phyloP scores from a whole-genome alignment of 2,113 vertebrate genomes.

The Leptocoma aspasia region DNA sequence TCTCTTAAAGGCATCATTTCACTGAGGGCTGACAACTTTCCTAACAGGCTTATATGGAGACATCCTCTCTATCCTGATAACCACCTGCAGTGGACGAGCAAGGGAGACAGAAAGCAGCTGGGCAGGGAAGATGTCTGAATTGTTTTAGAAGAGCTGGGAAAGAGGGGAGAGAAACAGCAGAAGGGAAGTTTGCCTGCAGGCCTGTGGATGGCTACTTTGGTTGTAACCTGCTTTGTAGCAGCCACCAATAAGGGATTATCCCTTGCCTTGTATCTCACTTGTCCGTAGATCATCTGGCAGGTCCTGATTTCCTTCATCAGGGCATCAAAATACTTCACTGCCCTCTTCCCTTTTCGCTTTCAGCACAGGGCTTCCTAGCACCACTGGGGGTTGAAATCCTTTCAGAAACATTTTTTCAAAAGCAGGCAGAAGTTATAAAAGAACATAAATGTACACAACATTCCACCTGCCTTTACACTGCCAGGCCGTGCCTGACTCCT shows the following conservation, averaged over 20 bases:
- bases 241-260: background rate
- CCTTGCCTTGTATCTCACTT: background rate
- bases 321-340: background rate
- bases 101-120: background rate
- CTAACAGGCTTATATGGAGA: rapidly evolving
- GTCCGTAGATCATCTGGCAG: background rate
- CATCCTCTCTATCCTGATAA: background rate
- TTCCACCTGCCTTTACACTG: background rate
- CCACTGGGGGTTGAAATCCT: background rate
- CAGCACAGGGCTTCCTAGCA: background rate
- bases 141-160: background rate
- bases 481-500: rapidly evolving
- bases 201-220: background rate
- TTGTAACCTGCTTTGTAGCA: background rate
- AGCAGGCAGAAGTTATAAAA: background rate
- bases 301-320: background rate
- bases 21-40: background rate
- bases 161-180: background rate
- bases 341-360: background rate
- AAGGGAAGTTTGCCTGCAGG: background rate
- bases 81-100: background rate
- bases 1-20: background rate
- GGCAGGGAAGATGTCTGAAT: background rate
- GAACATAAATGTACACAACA: background rate
- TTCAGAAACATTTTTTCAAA: background rate